These are phyloP conservation scores for Heliconius charithonia DNA, from an alignment of 2,888 invertebrate genomes.

Conservation along the genomic window DNA sequence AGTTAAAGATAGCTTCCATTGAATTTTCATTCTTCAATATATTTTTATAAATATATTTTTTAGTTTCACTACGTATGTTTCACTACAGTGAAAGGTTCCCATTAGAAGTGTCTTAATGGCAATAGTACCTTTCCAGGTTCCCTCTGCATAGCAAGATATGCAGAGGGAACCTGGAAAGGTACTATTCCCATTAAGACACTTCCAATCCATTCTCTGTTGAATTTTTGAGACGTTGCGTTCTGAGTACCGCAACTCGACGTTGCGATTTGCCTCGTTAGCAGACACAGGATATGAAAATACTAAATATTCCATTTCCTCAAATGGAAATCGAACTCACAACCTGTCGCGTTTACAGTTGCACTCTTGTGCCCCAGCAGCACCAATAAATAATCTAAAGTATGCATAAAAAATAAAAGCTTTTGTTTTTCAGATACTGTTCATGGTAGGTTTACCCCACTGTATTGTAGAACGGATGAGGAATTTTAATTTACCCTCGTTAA, in stretches of 20 bases:
- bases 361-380: too few relatives aligned
- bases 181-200: not conserved
- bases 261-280: too few relatives aligned
- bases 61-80: too few relatives aligned
- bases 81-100: too few relatives aligned
- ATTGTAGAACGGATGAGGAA: conserved; percentile 43
- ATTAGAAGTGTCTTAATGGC: too few relatives aligned
- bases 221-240: not conserved
- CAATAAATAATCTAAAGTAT: not conserved
- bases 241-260: not conserved
- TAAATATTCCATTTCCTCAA: not conserved
- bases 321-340: not conserved
- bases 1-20: too few relatives aligned
- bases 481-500: conserved; percentile 49
- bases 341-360: not conserved
- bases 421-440: not conserved
- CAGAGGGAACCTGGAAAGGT: not conserved
- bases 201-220: not conserved
- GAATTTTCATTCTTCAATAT: too few relatives aligned
- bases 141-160: too few relatives aligned
- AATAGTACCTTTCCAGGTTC: too few relatives aligned
- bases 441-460: conserved; percentile 35
- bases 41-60: too few relatives aligned
- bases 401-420: not conserved
- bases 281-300: too few relatives aligned